phyloP scores from a whole-genome alignment of 2,113 vertebrate genomes.

The Eulemur macaco region DNA sequence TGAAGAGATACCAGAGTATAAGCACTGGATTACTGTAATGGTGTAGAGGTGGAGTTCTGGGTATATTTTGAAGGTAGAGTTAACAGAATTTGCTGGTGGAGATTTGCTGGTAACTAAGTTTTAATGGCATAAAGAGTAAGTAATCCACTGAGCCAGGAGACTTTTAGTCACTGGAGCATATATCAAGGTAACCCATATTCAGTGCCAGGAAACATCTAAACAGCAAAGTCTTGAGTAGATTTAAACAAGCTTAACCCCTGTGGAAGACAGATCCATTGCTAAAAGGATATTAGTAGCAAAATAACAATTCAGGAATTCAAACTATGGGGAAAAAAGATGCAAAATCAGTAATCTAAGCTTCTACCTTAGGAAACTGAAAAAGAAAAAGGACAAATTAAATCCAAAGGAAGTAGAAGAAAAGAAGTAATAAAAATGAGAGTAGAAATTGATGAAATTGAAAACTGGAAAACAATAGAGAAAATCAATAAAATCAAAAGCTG shows the following conservation, averaged over 20 bases:
- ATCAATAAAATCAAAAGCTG: neutral
- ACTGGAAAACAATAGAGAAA: neutral
- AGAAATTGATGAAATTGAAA: neutral
- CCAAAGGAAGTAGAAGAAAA: neutral
- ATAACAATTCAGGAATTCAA: neutral
- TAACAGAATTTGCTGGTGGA: neutral
- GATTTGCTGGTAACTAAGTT: neutral
- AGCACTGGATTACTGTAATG: neutral
- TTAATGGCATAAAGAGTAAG: neutral
- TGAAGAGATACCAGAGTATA: too few species aligned
- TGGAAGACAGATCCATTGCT: neutral
- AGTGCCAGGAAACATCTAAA: neutral
- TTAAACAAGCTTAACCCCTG: neutral
- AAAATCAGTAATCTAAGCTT: neutral
- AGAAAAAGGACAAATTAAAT: neutral
- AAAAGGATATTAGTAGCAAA: neutral
- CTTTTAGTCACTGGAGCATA: neutral
- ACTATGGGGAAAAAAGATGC: neutral
- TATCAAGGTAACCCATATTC: neutral
- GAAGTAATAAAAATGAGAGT: neutral
- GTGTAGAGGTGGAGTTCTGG: neutral
- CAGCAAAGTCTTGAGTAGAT: neutral
- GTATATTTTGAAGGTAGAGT: neutral
- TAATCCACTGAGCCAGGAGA: neutral
- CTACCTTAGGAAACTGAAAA: neutral